Conservation (phyloP, 1,140 invertebrate genomes). For the Drosophila lowei region DNA sequence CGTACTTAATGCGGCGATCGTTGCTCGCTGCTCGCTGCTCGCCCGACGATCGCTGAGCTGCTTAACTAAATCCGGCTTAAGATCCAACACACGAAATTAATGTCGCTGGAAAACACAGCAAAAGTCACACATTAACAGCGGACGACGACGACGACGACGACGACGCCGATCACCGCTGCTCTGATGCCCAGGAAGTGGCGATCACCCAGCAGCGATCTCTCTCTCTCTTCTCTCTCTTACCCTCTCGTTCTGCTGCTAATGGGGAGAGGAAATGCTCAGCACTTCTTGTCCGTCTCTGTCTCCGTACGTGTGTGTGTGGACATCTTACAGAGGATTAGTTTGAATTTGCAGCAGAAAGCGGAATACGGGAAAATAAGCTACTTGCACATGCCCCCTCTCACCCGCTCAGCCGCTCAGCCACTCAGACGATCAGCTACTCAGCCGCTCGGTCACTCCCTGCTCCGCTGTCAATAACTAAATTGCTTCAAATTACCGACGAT, state of each 20-base stretch:
- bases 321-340: conserved; percentile 76
- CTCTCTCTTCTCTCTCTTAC: neutral
- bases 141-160: conserved; percentile 44
- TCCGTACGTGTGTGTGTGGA: conserved; percentile 48
- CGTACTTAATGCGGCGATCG: conserved; percentile 42
- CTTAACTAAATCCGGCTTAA: conserved; percentile 83
- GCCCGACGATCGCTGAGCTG: conserved; percentile 74
- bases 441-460: neutral
- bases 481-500: conserved; percentile 65
- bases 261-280: conserved; percentile 45
- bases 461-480: conserved; percentile 38
- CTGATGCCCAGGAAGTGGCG: conserved; percentile 57
- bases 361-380: conserved; percentile 52
- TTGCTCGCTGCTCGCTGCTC: conserved; percentile 12
- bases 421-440: too few relatives aligned
- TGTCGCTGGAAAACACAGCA: conserved; percentile 82
- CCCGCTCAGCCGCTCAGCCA: too few relatives aligned
- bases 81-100: conserved; percentile 81
- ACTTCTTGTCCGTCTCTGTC: too few relatives aligned
- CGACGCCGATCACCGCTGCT: conserved; percentile 19
- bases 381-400: conserved; percentile 1
- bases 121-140: conserved; percentile 82
- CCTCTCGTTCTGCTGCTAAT: conserved; percentile 30
- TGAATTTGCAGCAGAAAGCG: conserved; percentile 62
- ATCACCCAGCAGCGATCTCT: conserved; percentile 40